phyloP scores from a whole-genome alignment of 2,113 vertebrate species.

The Malurus elegans region DNA sequence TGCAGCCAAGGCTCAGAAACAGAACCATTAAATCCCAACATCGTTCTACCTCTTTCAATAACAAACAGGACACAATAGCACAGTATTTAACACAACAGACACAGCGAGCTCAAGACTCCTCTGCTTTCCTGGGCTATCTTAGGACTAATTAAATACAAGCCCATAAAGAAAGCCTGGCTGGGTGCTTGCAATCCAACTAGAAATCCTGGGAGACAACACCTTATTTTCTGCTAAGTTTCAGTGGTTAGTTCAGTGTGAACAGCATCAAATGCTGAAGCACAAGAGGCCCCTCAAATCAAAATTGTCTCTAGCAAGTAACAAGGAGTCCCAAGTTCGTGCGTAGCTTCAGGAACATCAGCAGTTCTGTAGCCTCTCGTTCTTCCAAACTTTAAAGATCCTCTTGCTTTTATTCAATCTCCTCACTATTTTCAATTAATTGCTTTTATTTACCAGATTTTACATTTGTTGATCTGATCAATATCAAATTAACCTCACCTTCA shows the following conservation, averaged over 20 bases:
- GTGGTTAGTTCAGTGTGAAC: background rate
- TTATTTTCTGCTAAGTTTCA: background rate
- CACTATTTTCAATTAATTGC: slow-evolving; percentile 58
- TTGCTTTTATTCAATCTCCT: slow-evolving; percentile 33
- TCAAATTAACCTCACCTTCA: slow-evolving; percentile 65
- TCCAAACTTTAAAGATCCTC: slow-evolving; percentile 36
- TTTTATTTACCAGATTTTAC: slow-evolving; percentile 48
- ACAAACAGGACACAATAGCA: background rate
- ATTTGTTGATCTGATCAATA: slow-evolving; percentile 68
- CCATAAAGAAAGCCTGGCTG: background rate
- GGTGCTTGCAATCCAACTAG: background rate
- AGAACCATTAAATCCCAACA: background rate
- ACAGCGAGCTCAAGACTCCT: background rate
- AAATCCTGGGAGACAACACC: background rate
- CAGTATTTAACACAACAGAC: background rate
- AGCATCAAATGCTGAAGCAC: background rate
- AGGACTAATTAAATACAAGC: background rate
- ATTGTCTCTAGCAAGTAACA: background rate
- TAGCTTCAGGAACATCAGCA: background rate
- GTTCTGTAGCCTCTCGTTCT: background rate
- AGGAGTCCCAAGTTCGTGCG: background rate
- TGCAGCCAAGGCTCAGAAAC: background rate
- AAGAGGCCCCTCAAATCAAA: background rate
- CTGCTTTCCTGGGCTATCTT: background rate
- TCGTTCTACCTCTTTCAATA: background rate